phyloP scores from a whole-genome alignment of 2,113 vertebrate species.

The Poeciliopsis retropinna region DNA sequence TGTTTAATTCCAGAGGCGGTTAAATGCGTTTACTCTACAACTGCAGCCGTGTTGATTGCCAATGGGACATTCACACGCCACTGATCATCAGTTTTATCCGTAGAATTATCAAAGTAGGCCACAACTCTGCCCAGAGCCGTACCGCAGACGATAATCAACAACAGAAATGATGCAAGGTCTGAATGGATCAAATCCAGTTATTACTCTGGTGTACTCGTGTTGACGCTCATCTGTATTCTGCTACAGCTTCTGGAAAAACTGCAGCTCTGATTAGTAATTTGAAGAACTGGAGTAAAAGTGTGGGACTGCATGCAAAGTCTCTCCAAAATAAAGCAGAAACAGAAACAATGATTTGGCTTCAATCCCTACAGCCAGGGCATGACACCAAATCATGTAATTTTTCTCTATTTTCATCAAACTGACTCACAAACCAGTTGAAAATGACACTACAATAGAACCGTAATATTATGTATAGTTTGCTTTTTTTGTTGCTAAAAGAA shows the following conservation, averaged over 20 bases:
- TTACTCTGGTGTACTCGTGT: constrained; percentile 9
- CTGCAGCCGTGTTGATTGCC: constrained; percentile 33
- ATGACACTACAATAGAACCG: no score
- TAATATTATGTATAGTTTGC: no score
- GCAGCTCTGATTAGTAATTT: neutral
- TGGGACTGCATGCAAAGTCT: neutral
- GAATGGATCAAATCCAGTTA: neutral
- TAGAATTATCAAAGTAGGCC: constrained; percentile 9
- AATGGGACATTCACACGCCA: constrained; percentile 10
- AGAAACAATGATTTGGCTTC: neutral
- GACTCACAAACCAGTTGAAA: no score
- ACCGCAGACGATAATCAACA: constrained; percentile 4
- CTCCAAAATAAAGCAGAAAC: neutral
- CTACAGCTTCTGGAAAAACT: constrained; percentile 11
- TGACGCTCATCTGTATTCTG: constrained; percentile 40
- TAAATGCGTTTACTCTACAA: constrained; percentile 24
- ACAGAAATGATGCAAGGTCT: constrained; percentile 3
- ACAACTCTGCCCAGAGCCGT: constrained; percentile 1
- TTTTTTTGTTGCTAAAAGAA: no score
- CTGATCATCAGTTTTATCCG: neutral
- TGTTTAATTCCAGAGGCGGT: constrained; percentile 10
- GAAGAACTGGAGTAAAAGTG: constrained; percentile 4
- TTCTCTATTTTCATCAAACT: no score
- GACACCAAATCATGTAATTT: no score
- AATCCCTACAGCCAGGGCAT: no score